Conservation (phyloP, 2,113 vertebrate genomes). For the Larimichthys polyactis region DNA sequence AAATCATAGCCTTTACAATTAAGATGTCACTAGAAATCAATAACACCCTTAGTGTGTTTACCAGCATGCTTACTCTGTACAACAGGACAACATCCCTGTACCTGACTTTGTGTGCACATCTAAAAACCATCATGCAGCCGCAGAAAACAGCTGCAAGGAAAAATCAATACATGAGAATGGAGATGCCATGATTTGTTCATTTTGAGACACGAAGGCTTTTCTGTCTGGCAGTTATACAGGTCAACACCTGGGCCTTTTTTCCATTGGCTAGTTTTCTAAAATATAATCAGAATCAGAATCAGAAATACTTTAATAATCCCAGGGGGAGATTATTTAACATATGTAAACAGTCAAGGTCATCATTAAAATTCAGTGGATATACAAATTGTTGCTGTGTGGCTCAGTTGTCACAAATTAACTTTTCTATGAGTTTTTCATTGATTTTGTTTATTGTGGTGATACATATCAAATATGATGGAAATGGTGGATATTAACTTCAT, state of each 20-base stretch:
- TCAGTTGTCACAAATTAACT: not conserved
- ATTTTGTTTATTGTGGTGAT: not conserved
- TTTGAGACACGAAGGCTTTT: slow-evolving; percentile 28
- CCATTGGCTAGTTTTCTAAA: slow-evolving; percentile 20
- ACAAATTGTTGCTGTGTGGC: not conserved
- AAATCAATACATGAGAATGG: slow-evolving; percentile 31
- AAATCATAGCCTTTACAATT: not conserved
- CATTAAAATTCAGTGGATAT: not conserved
- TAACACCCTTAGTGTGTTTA: not conserved
- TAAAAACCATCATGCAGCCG: slow-evolving; percentile 24
- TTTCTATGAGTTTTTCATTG: not conserved
- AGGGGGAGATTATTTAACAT: not conserved
- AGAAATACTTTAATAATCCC: no score
- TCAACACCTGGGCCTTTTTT: slow-evolving; percentile 48
- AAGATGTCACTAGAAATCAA: not conserved
- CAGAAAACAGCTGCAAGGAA: slow-evolving; percentile 15
- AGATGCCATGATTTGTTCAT: not conserved
- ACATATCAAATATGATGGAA: not conserved
- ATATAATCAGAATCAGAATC: not conserved
- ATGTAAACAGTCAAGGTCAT: not conserved
- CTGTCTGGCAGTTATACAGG: slow-evolving; percentile 16
- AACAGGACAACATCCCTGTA: not conserved
- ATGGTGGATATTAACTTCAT: not conserved
- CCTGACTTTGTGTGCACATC: not conserved
- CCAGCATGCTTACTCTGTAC: not conserved